Conservation (phyloP, 2,113 vertebrate genomes). For the Phalacrocorax pelagicus region DNA sequence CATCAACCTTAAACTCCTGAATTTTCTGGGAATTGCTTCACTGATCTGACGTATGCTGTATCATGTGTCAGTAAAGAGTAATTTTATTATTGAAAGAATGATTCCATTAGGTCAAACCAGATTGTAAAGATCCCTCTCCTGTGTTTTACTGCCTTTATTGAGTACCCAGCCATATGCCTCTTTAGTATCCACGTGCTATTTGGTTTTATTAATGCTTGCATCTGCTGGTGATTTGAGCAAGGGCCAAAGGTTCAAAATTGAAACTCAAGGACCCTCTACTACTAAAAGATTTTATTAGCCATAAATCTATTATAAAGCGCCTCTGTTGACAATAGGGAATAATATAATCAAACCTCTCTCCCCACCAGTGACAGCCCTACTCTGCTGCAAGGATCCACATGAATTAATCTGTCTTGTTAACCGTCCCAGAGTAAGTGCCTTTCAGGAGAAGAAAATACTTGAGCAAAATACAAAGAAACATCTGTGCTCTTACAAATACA, state of each 20-base stretch:
- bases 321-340: conserved; percentile 52
- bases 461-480: neutral
- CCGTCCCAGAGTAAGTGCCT: neutral
- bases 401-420: conserved; percentile 54
- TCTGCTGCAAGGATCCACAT: conserved; percentile 21
- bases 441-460: neutral
- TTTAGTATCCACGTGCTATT: conserved; percentile 32
- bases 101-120: conserved; percentile 26
- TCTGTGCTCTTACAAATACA: neutral
- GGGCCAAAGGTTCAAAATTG: conserved; percentile 61
- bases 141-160: neutral
- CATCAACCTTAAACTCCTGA: neutral
- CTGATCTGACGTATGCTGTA: neutral
- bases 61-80: neutral
- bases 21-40: neutral
- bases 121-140: conserved; percentile 11
- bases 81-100: neutral
- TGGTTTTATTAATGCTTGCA: conserved; percentile 51
- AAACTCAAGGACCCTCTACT: conserved; percentile 55
- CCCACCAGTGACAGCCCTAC: conserved; percentile 30
- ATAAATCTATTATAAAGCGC: conserved; percentile 54
- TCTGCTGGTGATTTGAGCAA: conserved; percentile 53
- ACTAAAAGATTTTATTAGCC: conserved; percentile 59
- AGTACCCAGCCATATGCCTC: conserved; percentile 37
- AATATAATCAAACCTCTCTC: conserved; percentile 46